A percentile compares a stretch with the other conserved stretches of the same genome.
Conservation (phyloP, 1,140 invertebrate genomes). For the Drosophila obscura region DNA sequence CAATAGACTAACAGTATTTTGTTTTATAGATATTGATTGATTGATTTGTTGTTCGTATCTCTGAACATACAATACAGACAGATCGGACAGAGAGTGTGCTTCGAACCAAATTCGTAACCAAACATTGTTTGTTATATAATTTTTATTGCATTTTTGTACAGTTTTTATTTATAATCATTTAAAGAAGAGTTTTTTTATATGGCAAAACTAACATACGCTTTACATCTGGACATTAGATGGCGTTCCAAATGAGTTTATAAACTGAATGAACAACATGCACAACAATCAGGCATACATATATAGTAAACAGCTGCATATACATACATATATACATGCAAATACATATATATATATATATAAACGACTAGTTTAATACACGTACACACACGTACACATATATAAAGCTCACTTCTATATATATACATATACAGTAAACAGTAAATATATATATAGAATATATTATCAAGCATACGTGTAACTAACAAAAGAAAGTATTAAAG, state of each 20-base stretch:
- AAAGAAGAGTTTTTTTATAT: slow-evolving; percentile 33
- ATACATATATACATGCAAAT: slow-evolving; percentile 37
- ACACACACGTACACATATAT: slow-evolving; percentile 27
- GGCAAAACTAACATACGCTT: slow-evolving; percentile 57
- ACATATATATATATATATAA: slow-evolving; percentile 50
- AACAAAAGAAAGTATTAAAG: slow-evolving; percentile 74
- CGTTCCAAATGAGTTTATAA: slow-evolving; percentile 68
- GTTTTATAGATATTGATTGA: slow-evolving; percentile 44
- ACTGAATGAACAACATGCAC: slow-evolving; percentile 72
- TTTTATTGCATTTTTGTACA: slow-evolving; percentile 78
- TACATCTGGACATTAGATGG: slow-evolving; percentile 69
- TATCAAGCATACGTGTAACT: slow-evolving; percentile 79
- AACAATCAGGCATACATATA: slow-evolving; percentile 78
- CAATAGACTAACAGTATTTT: slow-evolving; percentile 82
- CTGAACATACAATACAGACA: slow-evolving; percentile 21
- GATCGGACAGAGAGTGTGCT: slow-evolving; percentile 58
- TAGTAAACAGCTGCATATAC: slow-evolving; percentile 69
- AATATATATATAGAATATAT: slow-evolving; percentile 61
- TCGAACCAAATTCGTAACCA: slow-evolving; percentile 78
- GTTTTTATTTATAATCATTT: slow-evolving; percentile 52
- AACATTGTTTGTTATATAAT: slow-evolving; percentile 80
- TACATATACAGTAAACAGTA: slow-evolving; percentile 38
- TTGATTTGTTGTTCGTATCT: slow-evolving; percentile 18
- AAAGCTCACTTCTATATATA: slow-evolving; percentile 52
- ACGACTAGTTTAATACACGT: slow-evolving; percentile 56